Evolutionary conservation across 2,888 invertebrate species (phyloP).

Genomic region (Lasius fuliginosus): DNA sequence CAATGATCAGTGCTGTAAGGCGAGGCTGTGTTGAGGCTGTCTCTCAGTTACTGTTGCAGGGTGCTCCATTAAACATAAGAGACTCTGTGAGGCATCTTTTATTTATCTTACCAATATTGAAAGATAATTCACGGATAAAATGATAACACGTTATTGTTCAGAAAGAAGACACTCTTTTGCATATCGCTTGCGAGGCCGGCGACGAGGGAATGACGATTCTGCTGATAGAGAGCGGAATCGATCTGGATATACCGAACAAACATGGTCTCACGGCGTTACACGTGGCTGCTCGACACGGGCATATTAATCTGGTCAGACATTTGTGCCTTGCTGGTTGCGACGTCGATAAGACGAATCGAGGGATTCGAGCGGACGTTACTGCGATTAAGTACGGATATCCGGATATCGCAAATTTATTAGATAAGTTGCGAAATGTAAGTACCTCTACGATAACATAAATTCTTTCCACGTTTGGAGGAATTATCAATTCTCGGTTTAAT

Average conservation of each 20-base stretch:
- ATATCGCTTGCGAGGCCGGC: slow-evolving; percentile 87
- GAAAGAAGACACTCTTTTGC: slow-evolving; percentile 89
- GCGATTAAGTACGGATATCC: slow-evolving; percentile 92
- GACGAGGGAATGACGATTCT: slow-evolving; percentile 83
- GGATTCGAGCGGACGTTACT: slow-evolving; percentile 92
- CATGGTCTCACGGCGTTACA: slow-evolving; percentile 90
- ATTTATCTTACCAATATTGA: slow-evolving; percentile 19
- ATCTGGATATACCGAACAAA: slow-evolving; percentile 89
- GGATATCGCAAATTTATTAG: slow-evolving; percentile 90
- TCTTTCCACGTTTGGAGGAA: not conserved
- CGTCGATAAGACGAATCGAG: slow-evolving; percentile 90
- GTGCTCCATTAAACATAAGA: slow-evolving; percentile 83
- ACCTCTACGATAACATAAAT: slow-evolving; percentile 4
- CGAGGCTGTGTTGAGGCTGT: slow-evolving; percentile 85
- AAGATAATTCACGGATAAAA: slow-evolving; percentile 49
- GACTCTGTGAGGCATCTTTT: slow-evolving; percentile 80
- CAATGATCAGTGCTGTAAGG: slow-evolving; percentile 85
- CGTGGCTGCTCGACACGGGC: slow-evolving; percentile 91
- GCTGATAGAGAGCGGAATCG: slow-evolving; percentile 84
- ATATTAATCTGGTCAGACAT: slow-evolving; percentile 90
- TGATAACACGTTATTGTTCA: slow-evolving; percentile 78
- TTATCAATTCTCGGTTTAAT: slow-evolving; percentile 13
- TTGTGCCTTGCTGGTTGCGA: slow-evolving; percentile 91
- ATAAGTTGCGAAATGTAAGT: slow-evolving; percentile 88
- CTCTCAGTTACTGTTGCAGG: slow-evolving; percentile 84